phyloP scores from a whole-genome alignment of 2,888 invertebrate species.

The Drosophila peninsularis region DNA sequence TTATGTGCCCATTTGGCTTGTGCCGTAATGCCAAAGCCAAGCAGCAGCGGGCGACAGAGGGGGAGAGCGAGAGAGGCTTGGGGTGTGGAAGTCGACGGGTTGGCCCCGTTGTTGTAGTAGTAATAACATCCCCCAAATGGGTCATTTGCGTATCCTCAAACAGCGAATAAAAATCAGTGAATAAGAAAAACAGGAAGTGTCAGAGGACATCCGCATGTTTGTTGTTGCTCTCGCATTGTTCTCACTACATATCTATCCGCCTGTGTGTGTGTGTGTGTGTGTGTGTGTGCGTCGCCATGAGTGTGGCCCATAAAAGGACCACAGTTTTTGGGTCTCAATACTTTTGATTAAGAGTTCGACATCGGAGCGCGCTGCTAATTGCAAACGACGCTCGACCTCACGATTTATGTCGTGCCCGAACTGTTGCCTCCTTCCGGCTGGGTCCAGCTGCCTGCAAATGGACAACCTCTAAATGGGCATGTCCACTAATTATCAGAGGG shows the following conservation, averaged over 20 bases:
- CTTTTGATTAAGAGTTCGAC: conserved; percentile 79
- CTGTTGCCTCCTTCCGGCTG: conserved; percentile 38
- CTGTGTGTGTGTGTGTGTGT: conserved; percentile 8
- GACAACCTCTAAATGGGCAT: conserved; percentile 61
- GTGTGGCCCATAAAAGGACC: conserved; percentile 67
- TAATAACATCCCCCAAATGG: conserved; percentile 85
- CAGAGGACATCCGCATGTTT: conserved; percentile 82
- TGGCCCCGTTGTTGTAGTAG: conserved; percentile 61
- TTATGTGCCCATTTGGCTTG: conserved; percentile 84
- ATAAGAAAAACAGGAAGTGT: conserved; percentile 83
- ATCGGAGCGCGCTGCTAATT: conserved; percentile 71
- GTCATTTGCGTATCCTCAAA: conserved; percentile 85
- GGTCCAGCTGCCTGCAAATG: conserved; percentile 31
- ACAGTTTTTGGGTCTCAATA: conserved; percentile 68
- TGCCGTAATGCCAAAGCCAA: conserved; percentile 75
- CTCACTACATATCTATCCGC: conserved; percentile 24
- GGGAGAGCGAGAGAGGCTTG: conserved; percentile 2
- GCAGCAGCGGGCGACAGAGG: conserved; percentile 13
- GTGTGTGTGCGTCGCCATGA: conserved; percentile 24
- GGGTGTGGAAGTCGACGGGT: conserved; percentile 51
- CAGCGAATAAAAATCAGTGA: conserved; percentile 85
- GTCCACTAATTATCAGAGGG: conserved; percentile 70
- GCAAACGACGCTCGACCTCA: conserved; percentile 71
- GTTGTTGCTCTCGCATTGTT: conserved; percentile 47
- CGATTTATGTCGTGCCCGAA: conserved; percentile 71